A percentile compares a stretch with the other conserved stretches of the same genome.
Evolutionary conservation across 2,888 invertebrate species (phyloP).

Genomic region (Dryobotodes eremita): DNA sequence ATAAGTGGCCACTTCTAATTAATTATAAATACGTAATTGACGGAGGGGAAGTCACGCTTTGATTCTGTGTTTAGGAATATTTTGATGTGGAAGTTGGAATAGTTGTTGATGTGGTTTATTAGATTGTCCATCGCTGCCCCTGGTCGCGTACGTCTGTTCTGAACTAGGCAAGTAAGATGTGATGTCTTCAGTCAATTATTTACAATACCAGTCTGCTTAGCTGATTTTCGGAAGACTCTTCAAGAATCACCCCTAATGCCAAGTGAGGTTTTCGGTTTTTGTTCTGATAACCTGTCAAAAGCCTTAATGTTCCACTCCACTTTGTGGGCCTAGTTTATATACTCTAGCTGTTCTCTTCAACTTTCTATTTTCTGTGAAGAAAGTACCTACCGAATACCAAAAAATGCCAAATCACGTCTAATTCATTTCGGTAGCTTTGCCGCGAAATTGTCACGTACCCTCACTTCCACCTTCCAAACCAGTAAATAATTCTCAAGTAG

Average conservation of each 20-base stretch:
- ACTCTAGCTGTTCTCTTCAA: not conserved
- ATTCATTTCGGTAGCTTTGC: not conserved
- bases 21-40: slow-evolving; percentile 63
- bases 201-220: too few species aligned
- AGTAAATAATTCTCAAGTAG: slow-evolving; percentile 1
- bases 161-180: too few species aligned
- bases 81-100: slow-evolving; percentile 30
- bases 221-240: not conserved
- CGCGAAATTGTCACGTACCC: not conserved
- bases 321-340: not conserved
- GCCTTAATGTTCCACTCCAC: too few species aligned
- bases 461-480: not conserved
- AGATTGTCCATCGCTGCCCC: not conserved
- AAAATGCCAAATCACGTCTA: not conserved
- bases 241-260: not conserved
- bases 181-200: not conserved
- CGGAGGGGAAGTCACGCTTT: slow-evolving; percentile 53
- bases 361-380: not conserved
- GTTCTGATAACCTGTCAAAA: not conserved
- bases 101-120: slow-evolving; percentile 15
- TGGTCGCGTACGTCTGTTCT: not conserved
- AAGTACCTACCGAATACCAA: not conserved
- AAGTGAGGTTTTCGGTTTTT: not conserved
- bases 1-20: slow-evolving; percentile 62
- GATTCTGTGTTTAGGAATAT: slow-evolving; percentile 61